These are phyloP conservation scores for Chloroclystis v-ata DNA, from an alignment of 2,888 invertebrate species.

Conservation along the genomic window DNA sequence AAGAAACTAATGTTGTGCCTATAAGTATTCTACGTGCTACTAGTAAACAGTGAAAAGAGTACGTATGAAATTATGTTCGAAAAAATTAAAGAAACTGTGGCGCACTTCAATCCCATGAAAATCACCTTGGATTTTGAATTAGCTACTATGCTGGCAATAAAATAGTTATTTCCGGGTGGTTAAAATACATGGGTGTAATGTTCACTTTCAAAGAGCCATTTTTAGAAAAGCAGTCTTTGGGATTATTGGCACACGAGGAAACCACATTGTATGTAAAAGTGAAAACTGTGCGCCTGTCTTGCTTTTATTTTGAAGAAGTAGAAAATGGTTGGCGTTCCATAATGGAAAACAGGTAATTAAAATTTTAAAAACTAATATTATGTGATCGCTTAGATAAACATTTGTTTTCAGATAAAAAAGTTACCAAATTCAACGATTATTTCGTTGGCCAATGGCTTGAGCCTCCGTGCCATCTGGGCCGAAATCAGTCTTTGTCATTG, in stretches of 20 bases:
- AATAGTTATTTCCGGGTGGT: background rate
- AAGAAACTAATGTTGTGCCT: slow-evolving; percentile 2
- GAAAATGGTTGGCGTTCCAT: slow-evolving; percentile 3
- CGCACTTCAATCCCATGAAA: background rate
- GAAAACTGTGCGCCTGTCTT: slow-evolving; percentile 5
- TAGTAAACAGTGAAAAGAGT: background rate
- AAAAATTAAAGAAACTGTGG: slow-evolving; percentile 3
- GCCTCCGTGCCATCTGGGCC: no score
- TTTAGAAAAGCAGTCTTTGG: slow-evolving; percentile 9
- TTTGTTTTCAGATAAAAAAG: no score
- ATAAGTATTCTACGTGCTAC: background rate
- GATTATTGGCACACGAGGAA: slow-evolving; percentile 8
- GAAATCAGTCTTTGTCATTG: no score
- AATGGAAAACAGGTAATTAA: slow-evolving; percentile 6
- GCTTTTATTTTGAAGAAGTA: slow-evolving; percentile 8
- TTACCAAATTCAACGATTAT: no score
- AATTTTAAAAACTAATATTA: no score
- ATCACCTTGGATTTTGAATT: background rate
- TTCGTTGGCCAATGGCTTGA: no score
- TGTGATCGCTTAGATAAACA: no score
- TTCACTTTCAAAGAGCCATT: slow-evolving; percentile 6
- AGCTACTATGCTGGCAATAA: slow-evolving; percentile 1
- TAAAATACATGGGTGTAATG: slow-evolving; percentile 6
- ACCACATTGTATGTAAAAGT: slow-evolving; percentile 6
- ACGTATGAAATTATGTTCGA: background rate